Percentiles rank a stretch among this genome's conserved stretches.
These are phyloP conservation scores for Eleginops maclovinus DNA, from an alignment of 2,113 vertebrate genomes.

Conservation along the genomic window DNA sequence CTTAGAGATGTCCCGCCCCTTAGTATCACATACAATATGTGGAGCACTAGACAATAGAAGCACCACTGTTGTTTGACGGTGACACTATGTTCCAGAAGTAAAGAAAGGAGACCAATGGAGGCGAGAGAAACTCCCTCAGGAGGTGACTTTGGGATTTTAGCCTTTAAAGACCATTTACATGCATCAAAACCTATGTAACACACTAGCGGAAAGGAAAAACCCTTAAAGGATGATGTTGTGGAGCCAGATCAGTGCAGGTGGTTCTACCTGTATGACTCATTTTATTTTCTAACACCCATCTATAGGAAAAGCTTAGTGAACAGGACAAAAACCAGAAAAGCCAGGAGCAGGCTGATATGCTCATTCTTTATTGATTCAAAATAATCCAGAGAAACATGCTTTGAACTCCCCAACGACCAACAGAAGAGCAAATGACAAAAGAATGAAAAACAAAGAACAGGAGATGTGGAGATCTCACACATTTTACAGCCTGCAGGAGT, in stretches of 20 bases:
- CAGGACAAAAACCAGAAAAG: neutral
- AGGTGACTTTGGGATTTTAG: no score
- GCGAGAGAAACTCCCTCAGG: no score
- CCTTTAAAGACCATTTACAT: no score
- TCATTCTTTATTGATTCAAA: slow-evolving; percentile 96
- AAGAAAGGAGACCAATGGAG: no score
- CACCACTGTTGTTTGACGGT: no score
- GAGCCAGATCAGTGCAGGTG: neutral
- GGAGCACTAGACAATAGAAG: no score
- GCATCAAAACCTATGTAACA: no score
- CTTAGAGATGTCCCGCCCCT: no score
- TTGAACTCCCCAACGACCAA: slow-evolving; percentile 90
- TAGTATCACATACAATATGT: no score
- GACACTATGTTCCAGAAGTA: no score
- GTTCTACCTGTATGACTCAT: no score
- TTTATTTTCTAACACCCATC: neutral
- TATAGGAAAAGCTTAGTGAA: neutral
- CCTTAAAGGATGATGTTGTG: neutral
- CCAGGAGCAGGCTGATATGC: slow-evolving; percentile 77
- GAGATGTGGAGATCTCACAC: slow-evolving; percentile 75
- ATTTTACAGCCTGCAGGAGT: slow-evolving; percentile 86
- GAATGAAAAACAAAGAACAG: slow-evolving; percentile 52
- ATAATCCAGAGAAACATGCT: slow-evolving; percentile 92
- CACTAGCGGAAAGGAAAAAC: no score
- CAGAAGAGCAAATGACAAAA: slow-evolving; percentile 69